Base-by-base conservation (phyloP, 2,113 vertebrate species). In the Leiothrix lutea region DNA sequence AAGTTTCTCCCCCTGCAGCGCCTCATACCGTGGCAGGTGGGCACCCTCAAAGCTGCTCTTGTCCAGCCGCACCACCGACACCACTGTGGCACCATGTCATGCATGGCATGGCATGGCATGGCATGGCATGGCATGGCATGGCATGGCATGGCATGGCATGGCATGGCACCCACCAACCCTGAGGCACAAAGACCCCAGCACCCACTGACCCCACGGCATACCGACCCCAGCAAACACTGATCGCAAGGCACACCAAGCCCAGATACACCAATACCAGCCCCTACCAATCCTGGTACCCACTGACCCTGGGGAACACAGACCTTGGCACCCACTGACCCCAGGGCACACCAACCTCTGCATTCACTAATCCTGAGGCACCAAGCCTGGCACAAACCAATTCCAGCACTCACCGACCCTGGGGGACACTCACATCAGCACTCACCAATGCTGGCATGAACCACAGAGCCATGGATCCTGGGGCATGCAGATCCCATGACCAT, bases 51-150 rank as follows among this genome's bases (percentile, higher is more conserved):
- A 99, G 92, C 98, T 99, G 96, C 98, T 98, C 97, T 99, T 99
- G 94, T 99, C 98, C 95, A 99, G 95, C 44, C 98, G 98, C 87
- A 99, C 99, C 20, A 99, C 98, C 0, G 99, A 99, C 95, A 99
- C 98, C 81, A 99, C 99, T 98, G 60, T 6, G 3, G 57, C 36
- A 60, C 42, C 38, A 19, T 0, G 3, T 25, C 20, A 90, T 12
- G 4, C 51, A 86, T 0, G 1, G 48, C 48, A 54, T 11, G 13
- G 47, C 47, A 48, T 48, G 47, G 22, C 47, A 77, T 0, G 1
- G 48, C 48, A 54, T 11, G 12, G 47, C 47, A 48, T 48, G 4
- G 47, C 56, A 44, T 45, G 45, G 45, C 48, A 86, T 0, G 3
- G 6, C 50, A 86, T 0, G 1, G 48, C 48, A 54, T 9, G 11